phyloP scores from a whole-genome alignment of 2,797 vertebrate species.

The Rallus crepitans region DNA sequence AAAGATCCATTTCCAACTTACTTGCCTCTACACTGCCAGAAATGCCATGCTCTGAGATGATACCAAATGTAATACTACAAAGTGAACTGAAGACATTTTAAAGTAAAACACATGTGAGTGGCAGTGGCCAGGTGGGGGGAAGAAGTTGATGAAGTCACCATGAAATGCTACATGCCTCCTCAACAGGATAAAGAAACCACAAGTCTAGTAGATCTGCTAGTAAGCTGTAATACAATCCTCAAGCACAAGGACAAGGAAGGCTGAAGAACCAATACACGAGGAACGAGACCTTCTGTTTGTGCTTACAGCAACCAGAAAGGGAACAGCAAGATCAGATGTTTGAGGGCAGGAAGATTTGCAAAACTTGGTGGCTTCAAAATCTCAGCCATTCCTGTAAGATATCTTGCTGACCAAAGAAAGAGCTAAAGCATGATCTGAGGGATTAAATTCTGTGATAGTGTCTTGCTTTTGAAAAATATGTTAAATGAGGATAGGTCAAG shows the following conservation, averaged over 20 bases:
- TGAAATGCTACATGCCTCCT: not conserved
- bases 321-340: not conserved
- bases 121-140: not conserved
- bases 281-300: not conserved
- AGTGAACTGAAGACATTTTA: not conserved
- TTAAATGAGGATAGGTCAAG: not conserved
- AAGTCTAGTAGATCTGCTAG: not conserved
- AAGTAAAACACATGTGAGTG: not conserved
- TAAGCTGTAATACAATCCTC: not conserved
- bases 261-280: not conserved
- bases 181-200: not conserved
- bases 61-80: not conserved
- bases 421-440: not conserved
- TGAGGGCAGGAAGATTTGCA: not conserved
- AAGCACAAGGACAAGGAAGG: not conserved
- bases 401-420: not conserved
- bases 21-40: not conserved
- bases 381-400: rapidly evolving
- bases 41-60: not conserved
- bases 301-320: not conserved
- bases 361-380: not conserved
- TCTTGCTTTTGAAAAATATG: not conserved
- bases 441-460: not conserved
- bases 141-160: too few relatives aligned
- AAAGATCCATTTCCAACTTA: not conserved